A percentile compares a stretch with the other conserved stretches of the same genome.
Conservation (phyloP, 2,888 invertebrate genomes). For the Cantharis flavilabris region DNA sequence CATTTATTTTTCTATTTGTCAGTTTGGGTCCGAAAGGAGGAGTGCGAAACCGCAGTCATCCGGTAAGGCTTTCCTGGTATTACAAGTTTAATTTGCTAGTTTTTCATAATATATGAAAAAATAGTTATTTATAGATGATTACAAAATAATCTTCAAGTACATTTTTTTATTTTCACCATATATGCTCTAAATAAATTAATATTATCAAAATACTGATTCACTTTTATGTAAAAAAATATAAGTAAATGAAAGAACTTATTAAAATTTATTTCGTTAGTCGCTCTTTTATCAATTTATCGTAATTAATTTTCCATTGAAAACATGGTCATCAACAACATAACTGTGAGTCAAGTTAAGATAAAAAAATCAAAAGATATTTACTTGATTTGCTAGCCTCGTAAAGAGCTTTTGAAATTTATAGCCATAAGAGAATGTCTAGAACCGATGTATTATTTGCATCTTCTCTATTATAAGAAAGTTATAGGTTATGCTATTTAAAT, state of each 20-base stretch:
- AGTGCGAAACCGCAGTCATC: no score
- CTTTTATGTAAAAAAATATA: background rate
- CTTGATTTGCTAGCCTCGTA: background rate
- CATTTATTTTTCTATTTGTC: no score
- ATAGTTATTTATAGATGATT: no score
- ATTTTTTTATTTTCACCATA: background rate
- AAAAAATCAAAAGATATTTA: background rate
- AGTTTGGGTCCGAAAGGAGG: no score
- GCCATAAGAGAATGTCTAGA: background rate
- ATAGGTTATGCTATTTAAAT: background rate
- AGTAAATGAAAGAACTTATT: background rate
- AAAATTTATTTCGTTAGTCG: background rate
- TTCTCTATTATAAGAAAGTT: background rate
- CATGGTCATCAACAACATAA: background rate
- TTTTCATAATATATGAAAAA: no score
- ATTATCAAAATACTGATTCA: background rate
- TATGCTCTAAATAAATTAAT: background rate
- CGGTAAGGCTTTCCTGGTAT: no score
- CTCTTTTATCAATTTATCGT: background rate
- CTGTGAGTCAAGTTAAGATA: background rate
- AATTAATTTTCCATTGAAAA: background rate
- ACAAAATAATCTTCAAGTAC: no score
- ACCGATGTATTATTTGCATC: background rate
- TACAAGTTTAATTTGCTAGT: no score
- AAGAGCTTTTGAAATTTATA: background rate